Percentiles rank a stretch among this genome's conserved stretches.
phyloP scores from a whole-genome alignment of 2,113 vertebrate species.

The Sinosuthora webbiana region DNA sequence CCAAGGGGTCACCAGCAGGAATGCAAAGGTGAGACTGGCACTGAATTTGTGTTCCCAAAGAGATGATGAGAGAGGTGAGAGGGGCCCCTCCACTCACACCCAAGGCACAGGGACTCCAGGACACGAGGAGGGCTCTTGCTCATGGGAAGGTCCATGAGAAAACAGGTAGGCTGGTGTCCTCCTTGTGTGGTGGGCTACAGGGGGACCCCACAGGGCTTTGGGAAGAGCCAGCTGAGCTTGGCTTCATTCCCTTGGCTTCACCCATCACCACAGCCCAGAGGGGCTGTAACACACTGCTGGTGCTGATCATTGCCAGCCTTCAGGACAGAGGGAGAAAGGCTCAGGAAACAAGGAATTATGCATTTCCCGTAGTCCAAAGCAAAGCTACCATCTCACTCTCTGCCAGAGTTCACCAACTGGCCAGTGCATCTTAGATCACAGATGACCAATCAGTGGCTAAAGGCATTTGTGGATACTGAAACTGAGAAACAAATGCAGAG shows the following conservation, averaged over 20 bases:
- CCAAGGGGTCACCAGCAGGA: neutral
- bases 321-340: neutral
- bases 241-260: neutral
- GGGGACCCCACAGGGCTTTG: neutral
- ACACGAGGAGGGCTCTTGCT: neutral
- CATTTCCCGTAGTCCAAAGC: neutral
- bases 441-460: neutral
- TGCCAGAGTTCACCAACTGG: neutral
- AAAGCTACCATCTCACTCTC: neutral
- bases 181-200: neutral
- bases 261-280: neutral
- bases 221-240: neutral
- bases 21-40: neutral
- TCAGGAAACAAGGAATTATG: neutral
- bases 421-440: neutral
- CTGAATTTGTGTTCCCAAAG: neutral
- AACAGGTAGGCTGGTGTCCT: neutral
- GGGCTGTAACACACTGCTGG: neutral
- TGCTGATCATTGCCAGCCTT: neutral
- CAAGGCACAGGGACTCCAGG: neutral
- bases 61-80: neutral
- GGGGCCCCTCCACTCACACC: neutral
- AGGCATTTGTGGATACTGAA: neutral
- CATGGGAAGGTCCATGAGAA: accelerated
- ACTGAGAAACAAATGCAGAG: neutral